Percentiles rank a stretch among this genome's conserved stretches.
These are phyloP conservation scores for Sinocyclocheilus rhinocerous DNA, from an alignment of 2,113 vertebrate genomes.

Conservation along the genomic window DNA sequence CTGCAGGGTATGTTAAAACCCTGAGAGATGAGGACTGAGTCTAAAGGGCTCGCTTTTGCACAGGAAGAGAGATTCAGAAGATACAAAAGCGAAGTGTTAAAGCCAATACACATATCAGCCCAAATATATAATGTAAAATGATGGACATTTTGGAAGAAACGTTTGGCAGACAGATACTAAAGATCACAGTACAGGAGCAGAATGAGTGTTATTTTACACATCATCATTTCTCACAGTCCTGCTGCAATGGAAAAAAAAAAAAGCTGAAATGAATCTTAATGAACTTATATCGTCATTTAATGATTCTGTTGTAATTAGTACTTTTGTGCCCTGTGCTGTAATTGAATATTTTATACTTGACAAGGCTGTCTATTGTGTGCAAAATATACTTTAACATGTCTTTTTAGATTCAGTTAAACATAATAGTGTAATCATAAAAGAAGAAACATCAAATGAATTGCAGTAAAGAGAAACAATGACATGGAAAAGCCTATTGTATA, in stretches of 20 bases:
- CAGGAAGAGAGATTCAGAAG: neutral
- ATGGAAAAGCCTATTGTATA: too few species aligned
- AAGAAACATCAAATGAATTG: neutral
- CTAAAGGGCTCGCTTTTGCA: neutral
- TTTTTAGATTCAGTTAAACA: neutral
- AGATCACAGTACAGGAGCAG: neutral
- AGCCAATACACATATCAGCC: neutral
- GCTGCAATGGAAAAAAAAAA: neutral
- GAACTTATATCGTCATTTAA: neutral
- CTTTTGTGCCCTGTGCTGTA: slow-evolving; percentile 3
- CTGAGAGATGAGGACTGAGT: neutral
- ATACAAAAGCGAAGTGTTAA: neutral
- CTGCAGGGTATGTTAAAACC: slow-evolving; percentile 4
- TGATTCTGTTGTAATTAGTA: neutral
- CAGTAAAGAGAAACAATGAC: too few species aligned
- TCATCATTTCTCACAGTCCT: neutral
- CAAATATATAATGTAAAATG: neutral
- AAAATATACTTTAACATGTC: neutral
- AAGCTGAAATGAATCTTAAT: neutral
- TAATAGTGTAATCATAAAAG: neutral
- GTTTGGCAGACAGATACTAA: neutral
- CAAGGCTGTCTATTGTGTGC: neutral
- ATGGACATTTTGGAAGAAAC: neutral
- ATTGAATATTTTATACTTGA: neutral
- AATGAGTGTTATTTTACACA: neutral